phyloP scores from a whole-genome alignment of 2,113 vertebrate genomes.

The Scopus umbretta region DNA sequence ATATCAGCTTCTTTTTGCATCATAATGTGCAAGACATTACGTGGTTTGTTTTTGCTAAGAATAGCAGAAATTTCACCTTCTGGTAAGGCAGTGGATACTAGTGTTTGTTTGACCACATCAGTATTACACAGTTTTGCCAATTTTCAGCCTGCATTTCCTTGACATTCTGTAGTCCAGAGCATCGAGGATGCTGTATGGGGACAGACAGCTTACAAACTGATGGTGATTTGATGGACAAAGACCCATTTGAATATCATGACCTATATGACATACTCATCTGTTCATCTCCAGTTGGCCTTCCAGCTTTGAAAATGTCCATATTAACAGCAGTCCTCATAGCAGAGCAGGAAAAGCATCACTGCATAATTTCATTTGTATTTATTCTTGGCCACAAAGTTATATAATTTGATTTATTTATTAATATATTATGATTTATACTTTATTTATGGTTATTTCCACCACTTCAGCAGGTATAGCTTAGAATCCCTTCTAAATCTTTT shows the following conservation, averaged over 20 bases:
- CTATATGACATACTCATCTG: not conserved
- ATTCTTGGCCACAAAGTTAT: too few relatives aligned
- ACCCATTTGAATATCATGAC: not conserved
- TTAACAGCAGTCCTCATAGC: not conserved
- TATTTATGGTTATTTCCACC: too few relatives aligned
- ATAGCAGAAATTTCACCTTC: not conserved
- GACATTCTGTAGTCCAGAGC: not conserved
- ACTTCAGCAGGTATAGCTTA: too few relatives aligned
- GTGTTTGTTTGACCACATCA: not conserved
- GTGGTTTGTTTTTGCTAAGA: not conserved
- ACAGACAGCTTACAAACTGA: not conserved
- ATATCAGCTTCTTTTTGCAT: not conserved
- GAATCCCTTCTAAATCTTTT: too few relatives aligned
- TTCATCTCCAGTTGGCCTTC: not conserved
- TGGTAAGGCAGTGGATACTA: not conserved
- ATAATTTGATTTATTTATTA: too few relatives aligned
- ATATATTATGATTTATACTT: too few relatives aligned
- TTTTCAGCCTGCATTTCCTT: not conserved
- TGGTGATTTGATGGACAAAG: not conserved
- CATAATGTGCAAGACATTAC: not conserved
- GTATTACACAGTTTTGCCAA: rapidly evolving
- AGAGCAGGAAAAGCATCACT: too few relatives aligned
- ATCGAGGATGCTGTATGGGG: not conserved
- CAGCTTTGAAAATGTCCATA: not conserved
- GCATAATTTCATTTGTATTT: too few relatives aligned